Conservation (phyloP, 2,113 vertebrate species). For the Pholis gunnellus region DNA sequence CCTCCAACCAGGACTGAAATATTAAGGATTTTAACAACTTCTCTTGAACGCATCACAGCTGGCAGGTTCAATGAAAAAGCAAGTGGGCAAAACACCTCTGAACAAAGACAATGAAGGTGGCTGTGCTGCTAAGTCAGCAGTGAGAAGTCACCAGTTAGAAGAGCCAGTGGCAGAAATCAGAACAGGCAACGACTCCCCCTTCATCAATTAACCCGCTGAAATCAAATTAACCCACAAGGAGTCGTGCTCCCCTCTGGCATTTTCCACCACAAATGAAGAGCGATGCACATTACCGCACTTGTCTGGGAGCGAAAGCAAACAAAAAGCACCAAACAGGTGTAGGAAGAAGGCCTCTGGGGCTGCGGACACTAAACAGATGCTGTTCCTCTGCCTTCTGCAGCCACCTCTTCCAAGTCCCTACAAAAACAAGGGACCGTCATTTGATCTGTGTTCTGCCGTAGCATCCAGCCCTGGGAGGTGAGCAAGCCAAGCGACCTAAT, state of each 20-base stretch:
- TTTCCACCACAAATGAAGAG: conserved; percentile 72
- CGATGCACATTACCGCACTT: conserved; percentile 64
- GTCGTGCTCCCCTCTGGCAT: conserved; percentile 67
- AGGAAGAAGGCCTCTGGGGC: conserved; percentile 68
- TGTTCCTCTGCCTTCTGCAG: conserved; percentile 71
- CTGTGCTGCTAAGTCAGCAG: conserved; percentile 30
- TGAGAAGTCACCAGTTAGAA: conserved; percentile 59
- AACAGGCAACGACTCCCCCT: conserved; percentile 67
- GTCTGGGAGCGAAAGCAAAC: conserved; percentile 48
- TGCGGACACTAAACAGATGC: conserved; percentile 76
- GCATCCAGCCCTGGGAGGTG: conserved; percentile 80
- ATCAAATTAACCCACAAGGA: conserved; percentile 80
- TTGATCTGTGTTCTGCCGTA: conserved; percentile 78
- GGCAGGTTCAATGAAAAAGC: background rate
- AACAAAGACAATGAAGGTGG: conserved; percentile 39
- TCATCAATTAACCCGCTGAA: conserved; percentile 79
- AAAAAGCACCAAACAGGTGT: conserved; percentile 77
- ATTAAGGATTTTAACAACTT: background rate
- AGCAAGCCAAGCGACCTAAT: conserved; percentile 83
- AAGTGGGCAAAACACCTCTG: background rate
- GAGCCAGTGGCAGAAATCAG: conserved; percentile 67
- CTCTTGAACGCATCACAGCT: background rate
- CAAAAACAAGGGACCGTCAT: conserved; percentile 80
- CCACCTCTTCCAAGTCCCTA: conserved; percentile 79
- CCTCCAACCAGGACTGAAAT: conserved; percentile 15